Conservation (phyloP, 2,888 invertebrate genomes). For the Lasius platythorax region DNA sequence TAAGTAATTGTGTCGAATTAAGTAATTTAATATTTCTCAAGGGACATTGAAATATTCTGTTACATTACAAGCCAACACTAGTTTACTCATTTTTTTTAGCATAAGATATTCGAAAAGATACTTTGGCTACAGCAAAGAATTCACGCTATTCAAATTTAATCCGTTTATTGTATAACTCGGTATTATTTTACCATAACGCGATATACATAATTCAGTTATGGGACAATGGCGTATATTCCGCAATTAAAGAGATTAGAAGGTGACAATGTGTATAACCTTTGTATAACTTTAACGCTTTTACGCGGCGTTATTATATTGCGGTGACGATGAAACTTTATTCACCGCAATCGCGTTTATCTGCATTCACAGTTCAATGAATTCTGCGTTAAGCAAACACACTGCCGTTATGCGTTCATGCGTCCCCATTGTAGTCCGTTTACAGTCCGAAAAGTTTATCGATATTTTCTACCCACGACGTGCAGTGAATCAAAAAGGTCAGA, state of each 20-base stretch:
- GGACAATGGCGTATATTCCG: neutral
- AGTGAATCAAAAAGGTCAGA: constrained; percentile 48
- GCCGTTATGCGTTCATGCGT: constrained; percentile 48
- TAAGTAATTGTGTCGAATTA: constrained; percentile 78
- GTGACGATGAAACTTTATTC: constrained; percentile 46
- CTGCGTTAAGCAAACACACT: constrained; percentile 57
- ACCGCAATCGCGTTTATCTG: constrained; percentile 46
- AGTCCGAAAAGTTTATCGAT: constrained; percentile 52
- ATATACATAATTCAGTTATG: neutral
- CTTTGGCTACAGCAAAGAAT: neutral
- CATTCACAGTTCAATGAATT: constrained; percentile 58
- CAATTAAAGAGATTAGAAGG: constrained; percentile 10
- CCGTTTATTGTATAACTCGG: neutral
- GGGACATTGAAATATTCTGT: neutral
- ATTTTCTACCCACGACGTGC: constrained; percentile 50
- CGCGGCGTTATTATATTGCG: constrained; percentile 29
- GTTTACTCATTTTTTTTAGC: neutral
- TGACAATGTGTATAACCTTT: neutral
- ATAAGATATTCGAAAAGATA: neutral
- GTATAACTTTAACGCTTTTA: constrained; percentile 8
- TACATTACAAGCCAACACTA: neutral
- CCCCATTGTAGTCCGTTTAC: constrained; percentile 49
- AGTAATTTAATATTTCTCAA: constrained; percentile 28
- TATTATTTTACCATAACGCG: neutral
- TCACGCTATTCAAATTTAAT: neutral